Evolutionary conservation across 2,113 vertebrate species (phyloP).

Genomic region (Pedionomus torquatus): DNA sequence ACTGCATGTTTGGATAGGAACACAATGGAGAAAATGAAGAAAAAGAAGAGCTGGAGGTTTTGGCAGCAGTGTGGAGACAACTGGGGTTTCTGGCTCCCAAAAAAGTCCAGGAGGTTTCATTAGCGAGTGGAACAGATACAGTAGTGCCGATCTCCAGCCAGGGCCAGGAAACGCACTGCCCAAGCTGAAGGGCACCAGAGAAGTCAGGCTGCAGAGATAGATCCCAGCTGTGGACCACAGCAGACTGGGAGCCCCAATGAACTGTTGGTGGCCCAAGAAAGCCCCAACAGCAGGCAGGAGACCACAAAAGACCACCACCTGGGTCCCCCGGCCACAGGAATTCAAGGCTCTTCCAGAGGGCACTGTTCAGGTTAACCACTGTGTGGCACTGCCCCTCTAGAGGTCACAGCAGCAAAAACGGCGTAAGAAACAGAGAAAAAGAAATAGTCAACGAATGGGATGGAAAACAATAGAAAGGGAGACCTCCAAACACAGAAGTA

Average conservation of each 20-base stretch:
- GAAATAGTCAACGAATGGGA: neutral
- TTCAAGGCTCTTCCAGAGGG: neutral
- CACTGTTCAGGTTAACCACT: neutral
- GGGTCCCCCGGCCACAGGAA: no score
- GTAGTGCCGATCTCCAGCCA: neutral
- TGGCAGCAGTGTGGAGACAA: neutral
- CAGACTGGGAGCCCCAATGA: accelerated
- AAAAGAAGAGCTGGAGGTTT: constrained; percentile 9
- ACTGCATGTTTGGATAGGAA: neutral
- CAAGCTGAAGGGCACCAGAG: neutral
- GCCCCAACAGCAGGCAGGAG: neutral
- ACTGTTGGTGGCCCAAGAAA: neutral
- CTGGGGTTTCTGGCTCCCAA: constrained; percentile 1
- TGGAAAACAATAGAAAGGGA: neutral
- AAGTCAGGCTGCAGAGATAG: neutral
- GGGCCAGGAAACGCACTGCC: neutral
- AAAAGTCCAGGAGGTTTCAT: constrained; percentile 7
- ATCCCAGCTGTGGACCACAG: neutral
- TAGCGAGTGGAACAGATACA: neutral
- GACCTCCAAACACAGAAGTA: neutral
- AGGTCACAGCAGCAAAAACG: neutral
- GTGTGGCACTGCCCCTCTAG: neutral
- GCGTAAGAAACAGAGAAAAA: neutral
- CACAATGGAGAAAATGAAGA: neutral
- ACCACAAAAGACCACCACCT: no score